Evolutionary conservation across 2,888 invertebrate genomes (phyloP), one percentile per base, ranked within the genome.

Genomic region (Ethmia dodecea): DNA sequence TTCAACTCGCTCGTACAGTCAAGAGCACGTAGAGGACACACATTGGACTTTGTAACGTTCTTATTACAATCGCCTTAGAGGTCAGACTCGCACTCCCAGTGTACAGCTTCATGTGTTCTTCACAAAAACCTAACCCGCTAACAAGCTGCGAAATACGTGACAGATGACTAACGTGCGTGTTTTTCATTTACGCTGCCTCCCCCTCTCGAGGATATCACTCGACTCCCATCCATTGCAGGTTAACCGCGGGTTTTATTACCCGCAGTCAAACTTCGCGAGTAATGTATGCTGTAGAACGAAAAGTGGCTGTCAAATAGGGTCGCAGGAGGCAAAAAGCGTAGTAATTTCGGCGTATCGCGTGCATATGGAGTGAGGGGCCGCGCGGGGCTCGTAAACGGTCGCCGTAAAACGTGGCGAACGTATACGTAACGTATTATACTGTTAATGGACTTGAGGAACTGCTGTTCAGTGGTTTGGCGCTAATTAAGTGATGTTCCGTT

Each of bases 391-490:
- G 52, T 63, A 56, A 64, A 62, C 51, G 46, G 43, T 47, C 50
- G 40, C 38, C 26, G 35, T 61, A 59, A 67, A 66, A 61, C 54
- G 55, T 49, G 12, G 12, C 32, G 32, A 62, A 61, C 53, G 57
- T 50, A 8, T 63, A 61, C 54, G 57, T 50, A 14, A 48, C 50
- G 46, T 54, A 52, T 56, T 54, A 49, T 43, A 42, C 11, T 13
- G 44, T 43, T 50, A 52, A 58, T 55, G 47, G 52, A 39, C 45
- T 20, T 18, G 22, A 33, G 28, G 28, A 33, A 32, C 26, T 16
- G 14, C 10, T 11, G 25, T 33, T 26, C 28, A 8, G 22, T 11
- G 28, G 28, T 28, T 22, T n/a, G 11, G 11, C 28, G 22, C 12
- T 33, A 33, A 33, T 33, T 33, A 28, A 16, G 3, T 25, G 25